Conservation (phyloP, 2,888 invertebrate species). For the Ichneumoninae sp. region DNA sequence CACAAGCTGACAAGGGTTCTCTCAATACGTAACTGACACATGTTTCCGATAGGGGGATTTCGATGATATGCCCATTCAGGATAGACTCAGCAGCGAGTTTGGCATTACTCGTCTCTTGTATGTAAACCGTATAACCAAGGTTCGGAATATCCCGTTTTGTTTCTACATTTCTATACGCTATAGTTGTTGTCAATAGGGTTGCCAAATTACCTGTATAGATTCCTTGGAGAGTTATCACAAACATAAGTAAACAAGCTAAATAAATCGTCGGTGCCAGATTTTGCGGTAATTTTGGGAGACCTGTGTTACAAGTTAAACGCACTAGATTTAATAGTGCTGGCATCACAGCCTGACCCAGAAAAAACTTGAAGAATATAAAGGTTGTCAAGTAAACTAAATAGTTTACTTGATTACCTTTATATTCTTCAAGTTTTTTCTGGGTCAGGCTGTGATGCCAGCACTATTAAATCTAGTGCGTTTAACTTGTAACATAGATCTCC, state of each 20-base stretch:
- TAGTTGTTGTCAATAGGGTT: too few relatives aligned
- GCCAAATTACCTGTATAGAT: neutral
- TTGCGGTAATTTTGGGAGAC: too few relatives aligned
- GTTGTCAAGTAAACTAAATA: neutral
- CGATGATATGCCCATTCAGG: neutral
- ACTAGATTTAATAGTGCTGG: too few relatives aligned
- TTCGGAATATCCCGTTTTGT: neutral
- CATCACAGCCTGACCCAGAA: neutral
- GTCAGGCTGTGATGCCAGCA: neutral
- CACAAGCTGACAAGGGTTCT: neutral
- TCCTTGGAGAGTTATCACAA: neutral
- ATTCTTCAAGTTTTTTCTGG: conserved; percentile 14
- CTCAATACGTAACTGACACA: neutral
- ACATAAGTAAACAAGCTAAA: too few relatives aligned
- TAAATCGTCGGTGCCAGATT: too few relatives aligned
- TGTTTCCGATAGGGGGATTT: too few relatives aligned
- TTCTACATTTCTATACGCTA: neutral
- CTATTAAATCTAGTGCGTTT: too few relatives aligned
- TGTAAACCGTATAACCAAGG: conserved; percentile 1
- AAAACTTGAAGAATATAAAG: conserved; percentile 15
- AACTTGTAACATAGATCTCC: too few relatives aligned
- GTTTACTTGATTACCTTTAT: neutral
- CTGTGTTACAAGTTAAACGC: too few relatives aligned
- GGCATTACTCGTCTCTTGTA: neutral
- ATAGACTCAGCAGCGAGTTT: neutral